phyloP scores from a whole-genome alignment of 2,888 invertebrate genomes.

The Hyalella azteca region DNA sequence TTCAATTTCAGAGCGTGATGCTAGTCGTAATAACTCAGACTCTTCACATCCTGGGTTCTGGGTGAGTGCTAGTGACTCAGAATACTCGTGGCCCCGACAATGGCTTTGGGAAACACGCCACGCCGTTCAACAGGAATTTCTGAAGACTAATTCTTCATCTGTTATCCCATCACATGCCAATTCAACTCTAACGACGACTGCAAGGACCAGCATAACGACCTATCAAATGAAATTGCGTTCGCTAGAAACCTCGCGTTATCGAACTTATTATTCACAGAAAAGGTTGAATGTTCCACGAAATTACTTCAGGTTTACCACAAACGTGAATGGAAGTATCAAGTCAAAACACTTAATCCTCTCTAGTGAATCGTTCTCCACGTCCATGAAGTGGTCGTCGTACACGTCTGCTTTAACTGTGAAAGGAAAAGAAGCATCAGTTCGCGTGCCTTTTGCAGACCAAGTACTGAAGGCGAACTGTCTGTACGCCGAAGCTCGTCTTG shows the following conservation, averaged over 20 bases:
- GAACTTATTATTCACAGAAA: too few relatives aligned
- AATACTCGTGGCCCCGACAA: conserved; percentile 5
- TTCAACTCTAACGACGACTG: too few relatives aligned
- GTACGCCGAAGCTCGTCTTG: neutral
- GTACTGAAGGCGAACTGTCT: neutral
- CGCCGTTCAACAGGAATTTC: neutral
- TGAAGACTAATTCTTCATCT: conserved; percentile 1
- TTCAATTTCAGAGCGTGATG: too few relatives aligned
- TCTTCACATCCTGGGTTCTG: neutral
- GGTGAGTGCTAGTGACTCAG: neutral
- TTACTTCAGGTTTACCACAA: too few relatives aligned
- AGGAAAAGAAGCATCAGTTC: neutral
- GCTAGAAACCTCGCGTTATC: too few relatives aligned
- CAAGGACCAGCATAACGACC: too few relatives aligned
- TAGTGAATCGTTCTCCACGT: neutral
- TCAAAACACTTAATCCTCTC: too few relatives aligned
- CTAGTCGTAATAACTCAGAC: too few relatives aligned
- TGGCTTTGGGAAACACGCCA: conserved; percentile 19
- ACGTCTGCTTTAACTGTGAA: neutral
- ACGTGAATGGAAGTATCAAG: too few relatives aligned
- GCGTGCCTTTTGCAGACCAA: neutral
- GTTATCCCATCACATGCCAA: too few relatives aligned
- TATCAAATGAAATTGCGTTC: too few relatives aligned
- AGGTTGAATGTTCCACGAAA: too few relatives aligned
- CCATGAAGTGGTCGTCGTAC: conserved; percentile 13